Evolutionary conservation across 2,888 invertebrate species (phyloP).

Genomic region (Busseola fusca): DNA sequence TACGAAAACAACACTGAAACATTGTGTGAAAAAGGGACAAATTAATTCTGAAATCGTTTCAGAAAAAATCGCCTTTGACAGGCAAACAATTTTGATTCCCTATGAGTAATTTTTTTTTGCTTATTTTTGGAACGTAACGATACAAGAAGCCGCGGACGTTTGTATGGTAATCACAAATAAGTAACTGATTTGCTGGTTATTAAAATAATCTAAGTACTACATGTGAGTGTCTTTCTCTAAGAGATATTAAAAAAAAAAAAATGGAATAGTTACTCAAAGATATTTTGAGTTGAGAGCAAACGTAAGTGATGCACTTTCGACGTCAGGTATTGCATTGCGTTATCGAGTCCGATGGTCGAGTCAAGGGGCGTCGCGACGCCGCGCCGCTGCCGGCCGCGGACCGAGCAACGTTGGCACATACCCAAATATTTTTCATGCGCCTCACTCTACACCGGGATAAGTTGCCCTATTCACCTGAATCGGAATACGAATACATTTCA

Average conservation of each 20-base stretch:
- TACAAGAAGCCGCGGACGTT: neutral
- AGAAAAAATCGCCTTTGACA: slow-evolving; percentile 16
- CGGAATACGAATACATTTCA: slow-evolving; percentile 76
- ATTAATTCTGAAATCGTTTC: slow-evolving; percentile 18
- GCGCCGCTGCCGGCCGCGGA: slow-evolving; percentile 70
- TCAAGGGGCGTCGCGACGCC: slow-evolving; percentile 67
- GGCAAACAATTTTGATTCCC: slow-evolving; percentile 22
- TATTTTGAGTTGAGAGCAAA: slow-evolving; percentile 48
- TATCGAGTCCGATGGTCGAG: slow-evolving; percentile 74
- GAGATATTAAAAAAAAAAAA: neutral
- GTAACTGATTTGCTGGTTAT: neutral
- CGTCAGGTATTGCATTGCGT: slow-evolving; percentile 78
- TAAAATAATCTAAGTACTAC: slow-evolving; percentile 6
- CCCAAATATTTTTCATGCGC: slow-evolving; percentile 86
- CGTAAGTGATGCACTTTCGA: slow-evolving; percentile 70
- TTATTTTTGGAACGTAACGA: slow-evolving; percentile 14
- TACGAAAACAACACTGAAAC: slow-evolving; percentile 5
- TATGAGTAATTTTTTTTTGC: neutral
- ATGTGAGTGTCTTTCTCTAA: neutral
- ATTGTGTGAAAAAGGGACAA: slow-evolving; percentile 21
- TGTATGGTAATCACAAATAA: neutral
- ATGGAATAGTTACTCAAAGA: slow-evolving; percentile 26
- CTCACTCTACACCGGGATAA: slow-evolving; percentile 81
- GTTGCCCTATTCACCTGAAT: slow-evolving; percentile 86
- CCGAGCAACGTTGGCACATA: slow-evolving; percentile 79